These are phyloP conservation scores for Grammatotria lemairii DNA, from an alignment of 2,113 vertebrate species.

Conservation along the genomic window DNA sequence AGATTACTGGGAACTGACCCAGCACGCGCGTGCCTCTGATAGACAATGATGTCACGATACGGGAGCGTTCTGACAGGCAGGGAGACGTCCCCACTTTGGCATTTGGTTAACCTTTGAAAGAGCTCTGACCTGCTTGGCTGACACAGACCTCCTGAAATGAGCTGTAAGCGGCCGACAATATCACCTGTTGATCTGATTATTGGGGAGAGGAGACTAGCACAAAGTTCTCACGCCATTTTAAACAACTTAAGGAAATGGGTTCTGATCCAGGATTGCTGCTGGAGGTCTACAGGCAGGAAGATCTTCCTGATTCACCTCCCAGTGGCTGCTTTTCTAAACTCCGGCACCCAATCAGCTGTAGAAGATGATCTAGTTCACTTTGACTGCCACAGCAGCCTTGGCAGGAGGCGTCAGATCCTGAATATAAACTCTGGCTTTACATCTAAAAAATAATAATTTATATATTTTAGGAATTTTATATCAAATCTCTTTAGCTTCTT, in stretches of 20 bases:
- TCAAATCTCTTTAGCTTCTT: accelerated
- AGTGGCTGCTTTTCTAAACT: not conserved
- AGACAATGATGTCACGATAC: not conserved
- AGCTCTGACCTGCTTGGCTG: not conserved
- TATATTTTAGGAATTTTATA: not conserved
- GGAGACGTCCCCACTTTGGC: not conserved
- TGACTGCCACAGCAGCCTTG: not conserved
- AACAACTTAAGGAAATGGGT: not conserved
- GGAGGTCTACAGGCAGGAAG: not conserved
- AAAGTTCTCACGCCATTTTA: not conserved
- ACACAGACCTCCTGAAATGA: not conserved
- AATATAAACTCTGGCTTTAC: not conserved
- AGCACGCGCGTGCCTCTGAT: not conserved
- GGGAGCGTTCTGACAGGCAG: not conserved
- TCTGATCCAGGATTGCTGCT: not conserved
- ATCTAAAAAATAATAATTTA: not conserved
- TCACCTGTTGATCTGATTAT: not conserved
- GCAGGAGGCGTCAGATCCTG: not conserved
- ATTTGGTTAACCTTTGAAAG: constrained; percentile 13
- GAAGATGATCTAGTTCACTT: not conserved
- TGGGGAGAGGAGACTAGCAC: not conserved
- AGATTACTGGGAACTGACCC: constrained; percentile 12
- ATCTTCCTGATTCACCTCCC: not conserved
- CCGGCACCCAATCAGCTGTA: not conserved
- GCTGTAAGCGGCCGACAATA: not conserved